Evolutionary conservation across 2,888 invertebrate genomes (phyloP).

Genomic region (Andrena hattorfiana): DNA sequence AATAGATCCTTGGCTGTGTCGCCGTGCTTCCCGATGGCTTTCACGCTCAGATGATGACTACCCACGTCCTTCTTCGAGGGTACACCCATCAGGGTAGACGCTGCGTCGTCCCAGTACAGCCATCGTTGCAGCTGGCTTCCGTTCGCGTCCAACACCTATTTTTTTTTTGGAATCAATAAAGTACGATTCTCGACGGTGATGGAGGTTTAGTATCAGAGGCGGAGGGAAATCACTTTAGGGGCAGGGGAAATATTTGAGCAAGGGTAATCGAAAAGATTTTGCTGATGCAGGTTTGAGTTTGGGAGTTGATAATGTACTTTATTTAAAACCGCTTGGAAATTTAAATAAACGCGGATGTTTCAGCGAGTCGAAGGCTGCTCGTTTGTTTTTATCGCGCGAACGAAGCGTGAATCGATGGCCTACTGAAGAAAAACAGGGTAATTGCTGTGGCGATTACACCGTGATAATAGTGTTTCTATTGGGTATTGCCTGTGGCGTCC

Average conservation of each 20-base stretch:
- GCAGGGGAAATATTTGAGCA: no score
- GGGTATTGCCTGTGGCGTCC: neutral
- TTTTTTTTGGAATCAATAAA: neutral
- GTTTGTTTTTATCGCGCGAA: neutral
- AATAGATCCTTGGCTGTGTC: slow-evolving; percentile 88
- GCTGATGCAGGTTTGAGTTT: no score
- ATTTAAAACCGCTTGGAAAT: neutral
- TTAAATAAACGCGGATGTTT: neutral
- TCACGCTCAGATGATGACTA: slow-evolving; percentile 88
- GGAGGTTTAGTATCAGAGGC: no score
- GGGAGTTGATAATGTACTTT: neutral
- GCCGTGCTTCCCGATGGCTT: slow-evolving; percentile 86
- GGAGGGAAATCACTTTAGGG: no score
- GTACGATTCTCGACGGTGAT: neutral
- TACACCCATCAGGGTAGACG: slow-evolving; percentile 91
- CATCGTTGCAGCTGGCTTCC: slow-evolving; percentile 87
- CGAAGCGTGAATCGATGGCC: neutral
- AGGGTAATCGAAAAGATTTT: no score
- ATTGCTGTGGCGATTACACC: neutral
- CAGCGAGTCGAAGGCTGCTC: neutral
- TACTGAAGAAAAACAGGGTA: slow-evolving; percentile 20
- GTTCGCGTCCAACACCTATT: slow-evolving; percentile 84
- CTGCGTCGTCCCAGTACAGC: slow-evolving; percentile 90
- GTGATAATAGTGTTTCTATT: slow-evolving; percentile 14
- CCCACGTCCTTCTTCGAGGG: slow-evolving; percentile 90